Conservation (phyloP, 92 coral and sea anemone genomes). For the Virgularia gustaviana region DNA sequence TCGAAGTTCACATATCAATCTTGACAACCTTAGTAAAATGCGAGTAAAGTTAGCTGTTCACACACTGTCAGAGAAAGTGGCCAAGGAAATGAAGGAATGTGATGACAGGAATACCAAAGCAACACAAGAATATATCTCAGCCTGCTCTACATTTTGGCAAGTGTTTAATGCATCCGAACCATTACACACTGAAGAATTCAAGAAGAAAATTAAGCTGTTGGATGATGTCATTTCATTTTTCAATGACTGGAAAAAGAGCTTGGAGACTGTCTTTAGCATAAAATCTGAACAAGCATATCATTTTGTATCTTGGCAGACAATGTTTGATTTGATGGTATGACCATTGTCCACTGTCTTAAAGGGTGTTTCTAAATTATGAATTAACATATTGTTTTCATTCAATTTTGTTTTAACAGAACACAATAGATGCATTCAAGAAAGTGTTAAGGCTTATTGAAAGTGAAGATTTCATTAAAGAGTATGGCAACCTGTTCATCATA, state of each 20-base stretch:
- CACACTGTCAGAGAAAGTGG: slow-evolving; percentile 45
- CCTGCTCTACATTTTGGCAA: not conserved
- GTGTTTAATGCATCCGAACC: not conserved
- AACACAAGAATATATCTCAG: slow-evolving; percentile 35
- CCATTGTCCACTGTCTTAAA: not conserved
- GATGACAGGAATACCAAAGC: slow-evolving; percentile 41
- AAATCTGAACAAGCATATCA: slow-evolving; percentile 36
- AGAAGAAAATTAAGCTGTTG: not conserved
- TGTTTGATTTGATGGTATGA: slow-evolving; percentile 54
- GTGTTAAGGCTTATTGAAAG: slow-evolving; percentile 19
- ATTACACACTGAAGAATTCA: not conserved
- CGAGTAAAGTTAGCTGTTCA: slow-evolving; percentile 55
- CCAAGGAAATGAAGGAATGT: slow-evolving; percentile 31
- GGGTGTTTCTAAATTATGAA: not conserved
- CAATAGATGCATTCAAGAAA: slow-evolving; percentile 49
- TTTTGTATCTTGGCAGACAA: slow-evolving; percentile 58
- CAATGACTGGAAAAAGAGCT: slow-evolving; percentile 19
- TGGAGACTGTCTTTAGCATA: not conserved
- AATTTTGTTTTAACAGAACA: slow-evolving; percentile 10
- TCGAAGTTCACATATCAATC: slow-evolving; percentile 29
- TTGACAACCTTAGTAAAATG: slow-evolving; percentile 53
- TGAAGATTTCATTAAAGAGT: slow-evolving; percentile 35
- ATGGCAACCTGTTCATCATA: slow-evolving; percentile 43
- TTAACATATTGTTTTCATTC: not conserved
- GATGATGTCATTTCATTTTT: slow-evolving; percentile 27